These are phyloP conservation scores for Alouatta palliata DNA, from an alignment of 2,113 vertebrate genomes.

Conservation along the genomic window DNA sequence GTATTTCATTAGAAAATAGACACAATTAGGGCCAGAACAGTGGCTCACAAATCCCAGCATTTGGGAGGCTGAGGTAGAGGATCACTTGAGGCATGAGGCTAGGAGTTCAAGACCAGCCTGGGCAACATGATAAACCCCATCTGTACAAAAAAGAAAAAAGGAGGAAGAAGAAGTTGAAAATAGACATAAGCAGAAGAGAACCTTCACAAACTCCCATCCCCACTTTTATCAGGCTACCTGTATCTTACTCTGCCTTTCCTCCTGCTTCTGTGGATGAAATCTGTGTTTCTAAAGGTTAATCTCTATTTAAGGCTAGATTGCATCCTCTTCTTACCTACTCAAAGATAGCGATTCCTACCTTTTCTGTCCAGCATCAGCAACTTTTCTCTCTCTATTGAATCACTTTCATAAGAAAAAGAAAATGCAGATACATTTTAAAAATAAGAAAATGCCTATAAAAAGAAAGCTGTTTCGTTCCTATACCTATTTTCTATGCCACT, in stretches of 20 bases:
- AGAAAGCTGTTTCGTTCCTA: neutral
- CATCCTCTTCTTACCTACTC: neutral
- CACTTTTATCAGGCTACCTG: neutral
- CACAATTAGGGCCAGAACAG: neutral
- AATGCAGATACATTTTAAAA: neutral
- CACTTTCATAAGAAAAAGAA: neutral
- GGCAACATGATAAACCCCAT: no score
- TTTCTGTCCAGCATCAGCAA: neutral
- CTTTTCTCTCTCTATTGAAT: neutral
- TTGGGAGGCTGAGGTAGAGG: no score
- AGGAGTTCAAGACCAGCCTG: no score
- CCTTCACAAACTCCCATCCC: neutral
- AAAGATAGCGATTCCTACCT: neutral
- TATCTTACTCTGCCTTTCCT: neutral
- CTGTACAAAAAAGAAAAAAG: no score
- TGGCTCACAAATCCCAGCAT: no score
- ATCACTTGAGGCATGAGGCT: no score
- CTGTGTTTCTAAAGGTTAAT: neutral
- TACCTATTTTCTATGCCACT: neutral
- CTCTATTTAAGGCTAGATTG: neutral
- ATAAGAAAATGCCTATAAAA: neutral
- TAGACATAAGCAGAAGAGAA: neutral
- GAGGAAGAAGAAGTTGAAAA: neutral
- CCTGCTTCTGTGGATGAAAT: neutral
- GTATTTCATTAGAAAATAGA: neutral